Percentiles rank a stretch among this genome's conserved stretches.
phyloP scores from a whole-genome alignment of 2,888 invertebrate genomes.

The Nephrotoma flavescens region DNA sequence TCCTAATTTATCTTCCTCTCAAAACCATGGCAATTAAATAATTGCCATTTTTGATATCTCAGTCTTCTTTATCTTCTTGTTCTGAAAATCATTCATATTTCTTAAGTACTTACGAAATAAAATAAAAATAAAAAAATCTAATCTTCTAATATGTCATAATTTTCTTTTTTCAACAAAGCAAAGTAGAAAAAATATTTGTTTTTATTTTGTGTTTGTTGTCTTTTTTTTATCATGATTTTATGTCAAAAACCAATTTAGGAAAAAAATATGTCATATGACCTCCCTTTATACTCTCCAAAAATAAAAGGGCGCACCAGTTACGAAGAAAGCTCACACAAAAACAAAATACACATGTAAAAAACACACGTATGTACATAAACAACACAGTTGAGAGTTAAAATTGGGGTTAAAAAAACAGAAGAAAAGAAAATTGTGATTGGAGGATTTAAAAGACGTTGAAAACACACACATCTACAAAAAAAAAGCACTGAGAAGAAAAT shows the following conservation, averaged over 20 bases:
- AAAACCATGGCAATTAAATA: background rate
- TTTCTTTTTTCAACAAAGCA: background rate
- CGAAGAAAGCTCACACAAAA: background rate
- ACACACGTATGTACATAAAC: background rate
- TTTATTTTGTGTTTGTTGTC: background rate
- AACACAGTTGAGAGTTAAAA: background rate
- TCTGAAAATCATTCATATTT: background rate
- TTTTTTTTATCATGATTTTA: background rate
- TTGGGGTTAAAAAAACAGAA: background rate
- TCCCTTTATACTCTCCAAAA: background rate
- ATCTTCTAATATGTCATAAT: background rate
- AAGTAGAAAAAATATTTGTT: background rate
- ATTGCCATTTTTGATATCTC: background rate
- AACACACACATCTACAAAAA: background rate
- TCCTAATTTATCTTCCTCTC: background rate
- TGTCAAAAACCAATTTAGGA: background rate
- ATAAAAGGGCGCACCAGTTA: background rate
- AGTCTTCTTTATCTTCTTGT: background rate
- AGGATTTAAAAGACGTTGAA: background rate
- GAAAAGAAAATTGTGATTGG: background rate
- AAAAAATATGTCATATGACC: background rate
- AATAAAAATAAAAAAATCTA: background rate
- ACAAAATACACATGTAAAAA: background rate
- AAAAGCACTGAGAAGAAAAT: background rate
- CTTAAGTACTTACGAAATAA: background rate